These are phyloP conservation scores for Agrypnus murinus DNA, from an alignment of 2,888 invertebrate genomes.

Conservation along the genomic window DNA sequence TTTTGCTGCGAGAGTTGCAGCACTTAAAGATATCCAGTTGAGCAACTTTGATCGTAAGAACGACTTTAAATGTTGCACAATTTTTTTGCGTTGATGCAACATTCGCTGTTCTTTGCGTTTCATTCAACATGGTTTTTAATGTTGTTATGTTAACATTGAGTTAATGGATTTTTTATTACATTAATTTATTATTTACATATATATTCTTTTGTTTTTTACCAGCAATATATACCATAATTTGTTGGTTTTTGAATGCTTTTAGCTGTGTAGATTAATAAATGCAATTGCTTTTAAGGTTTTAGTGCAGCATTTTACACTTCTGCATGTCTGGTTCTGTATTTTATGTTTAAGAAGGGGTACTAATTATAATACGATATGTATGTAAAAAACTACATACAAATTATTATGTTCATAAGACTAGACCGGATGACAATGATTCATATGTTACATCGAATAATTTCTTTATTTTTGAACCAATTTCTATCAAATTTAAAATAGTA, in stretches of 20 bases:
- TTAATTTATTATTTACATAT: constrained; percentile 24
- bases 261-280: constrained; percentile 8
- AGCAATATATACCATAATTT: too few species aligned
- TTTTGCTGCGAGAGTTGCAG: constrained; percentile 49
- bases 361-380: too few species aligned
- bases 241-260: constrained; percentile 4
- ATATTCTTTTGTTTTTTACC: too few species aligned
- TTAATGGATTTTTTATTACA: too few species aligned
- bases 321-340: neutral
- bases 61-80: constrained; percentile 56
- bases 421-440: too few species aligned
- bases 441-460: too few species aligned
- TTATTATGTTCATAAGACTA: too few species aligned
- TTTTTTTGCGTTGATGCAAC: constrained; percentile 45
- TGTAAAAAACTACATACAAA: too few species aligned
- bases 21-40: constrained; percentile 52
- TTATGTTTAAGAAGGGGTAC: neutral
- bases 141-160: neutral
- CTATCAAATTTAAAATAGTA: too few species aligned
- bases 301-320: neutral
- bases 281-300: constrained; percentile 6
- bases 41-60: constrained; percentile 56
- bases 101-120: constrained; percentile 37
- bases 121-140: constrained; percentile 27
- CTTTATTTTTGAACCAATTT: too few species aligned